Evolutionary conservation across 2,888 invertebrate species (phyloP).

Genomic region (Subacronicta megacephala): DNA sequence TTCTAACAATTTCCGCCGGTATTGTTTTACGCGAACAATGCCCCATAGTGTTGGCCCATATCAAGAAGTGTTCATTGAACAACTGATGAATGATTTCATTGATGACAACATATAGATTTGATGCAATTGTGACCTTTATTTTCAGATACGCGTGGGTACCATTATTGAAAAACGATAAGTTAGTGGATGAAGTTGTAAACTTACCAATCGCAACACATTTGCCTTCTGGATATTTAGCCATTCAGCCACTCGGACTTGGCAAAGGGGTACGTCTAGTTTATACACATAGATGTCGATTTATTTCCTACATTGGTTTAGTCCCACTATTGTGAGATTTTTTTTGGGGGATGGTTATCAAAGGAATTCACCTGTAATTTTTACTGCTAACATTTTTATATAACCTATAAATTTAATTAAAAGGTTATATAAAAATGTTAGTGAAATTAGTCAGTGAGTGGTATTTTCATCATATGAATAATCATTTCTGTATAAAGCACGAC

Average conservation of each 20-base stretch:
- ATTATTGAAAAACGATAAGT: conserved; percentile 94
- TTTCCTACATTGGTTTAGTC: no score
- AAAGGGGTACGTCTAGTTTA: conserved; percentile 92
- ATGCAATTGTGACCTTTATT: conserved; percentile 25
- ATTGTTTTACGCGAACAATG: conserved; percentile 39
- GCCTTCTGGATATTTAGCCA: conserved; percentile 96
- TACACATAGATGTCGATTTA: no score
- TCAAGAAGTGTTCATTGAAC: conserved; percentile 7
- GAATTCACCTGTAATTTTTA: no score
- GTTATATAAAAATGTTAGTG: conserved; percentile 5
- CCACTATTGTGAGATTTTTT: no score
- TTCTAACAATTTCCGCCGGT: conserved; percentile 10
- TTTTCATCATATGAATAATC: no score
- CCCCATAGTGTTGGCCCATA: conserved; percentile 8
- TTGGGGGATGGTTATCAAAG: no score
- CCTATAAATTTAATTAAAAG: no score
- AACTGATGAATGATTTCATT: conserved; percentile 1
- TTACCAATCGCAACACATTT: conserved; percentile 96
- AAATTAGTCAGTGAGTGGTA: no score
- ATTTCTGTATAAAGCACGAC: no score
- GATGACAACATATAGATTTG: neutral
- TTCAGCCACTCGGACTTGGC: conserved; percentile 96
- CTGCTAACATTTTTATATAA: no score
- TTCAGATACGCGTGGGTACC: conserved; percentile 96
- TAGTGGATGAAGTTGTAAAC: conserved; percentile 94